A percentile compares a stretch with the other conserved stretches of the same genome.
Conservation (phyloP, 2,797 vertebrate species). For the Scolopax bukidnonensis region DNA sequence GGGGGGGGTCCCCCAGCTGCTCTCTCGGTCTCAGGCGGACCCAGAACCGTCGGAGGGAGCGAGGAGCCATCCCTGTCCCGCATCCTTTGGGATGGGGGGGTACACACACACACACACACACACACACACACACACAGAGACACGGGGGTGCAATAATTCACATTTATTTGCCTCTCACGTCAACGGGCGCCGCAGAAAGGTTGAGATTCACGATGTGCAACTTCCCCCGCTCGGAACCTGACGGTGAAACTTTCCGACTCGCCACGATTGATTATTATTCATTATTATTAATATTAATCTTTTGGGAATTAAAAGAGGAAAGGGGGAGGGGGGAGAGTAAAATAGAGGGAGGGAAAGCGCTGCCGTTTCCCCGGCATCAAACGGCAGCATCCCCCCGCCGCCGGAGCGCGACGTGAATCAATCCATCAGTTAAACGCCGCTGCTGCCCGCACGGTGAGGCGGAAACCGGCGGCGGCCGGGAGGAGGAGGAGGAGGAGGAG, state of each 20-base stretch:
- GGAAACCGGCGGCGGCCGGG: neutral
- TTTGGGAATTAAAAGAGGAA: too few relatives aligned
- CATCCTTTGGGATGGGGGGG: neutral
- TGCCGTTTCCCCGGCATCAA: slow-evolving; percentile 41
- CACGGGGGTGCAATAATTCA: neutral
- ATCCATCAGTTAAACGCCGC: slow-evolving; percentile 5
- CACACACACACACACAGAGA: too few relatives aligned
- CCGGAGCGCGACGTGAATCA: slow-evolving; percentile 58
- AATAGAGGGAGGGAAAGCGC: neutral
- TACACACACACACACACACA: too few relatives aligned
- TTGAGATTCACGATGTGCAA: neutral
- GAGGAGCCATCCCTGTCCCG: neutral
- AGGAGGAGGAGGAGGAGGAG: neutral
- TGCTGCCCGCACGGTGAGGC: slow-evolving; percentile 29
- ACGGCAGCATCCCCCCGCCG: slow-evolving; percentile 69
- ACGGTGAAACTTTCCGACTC: neutral
- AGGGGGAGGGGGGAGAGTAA: too few relatives aligned
- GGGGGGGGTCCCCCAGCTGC: neutral
- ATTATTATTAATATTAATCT: too few relatives aligned
- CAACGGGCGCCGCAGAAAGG: neutral
- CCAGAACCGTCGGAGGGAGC: neutral
- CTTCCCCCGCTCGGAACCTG: neutral
- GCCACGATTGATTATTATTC: neutral
- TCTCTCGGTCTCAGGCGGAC: too few relatives aligned
- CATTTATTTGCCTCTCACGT: neutral